Percentiles rank a stretch among this genome's conserved stretches.
These are phyloP conservation scores for Megamerina dolium DNA, from an alignment of 2,888 invertebrate species.

Conservation along the genomic window DNA sequence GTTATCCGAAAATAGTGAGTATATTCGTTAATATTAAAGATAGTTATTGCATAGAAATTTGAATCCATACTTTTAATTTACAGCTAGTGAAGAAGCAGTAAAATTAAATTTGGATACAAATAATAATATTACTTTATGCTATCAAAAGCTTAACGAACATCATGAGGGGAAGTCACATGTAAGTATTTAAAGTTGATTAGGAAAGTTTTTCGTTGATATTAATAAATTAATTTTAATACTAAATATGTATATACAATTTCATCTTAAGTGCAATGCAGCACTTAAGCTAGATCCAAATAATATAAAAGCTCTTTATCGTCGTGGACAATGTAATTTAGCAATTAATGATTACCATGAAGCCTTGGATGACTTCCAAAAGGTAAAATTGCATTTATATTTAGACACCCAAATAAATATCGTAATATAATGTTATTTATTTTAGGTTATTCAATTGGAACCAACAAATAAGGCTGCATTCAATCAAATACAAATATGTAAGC, in stretches of 20 bases:
- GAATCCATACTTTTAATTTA: slow-evolving; percentile 20
- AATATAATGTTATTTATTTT: background rate
- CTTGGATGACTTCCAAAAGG: slow-evolving; percentile 64
- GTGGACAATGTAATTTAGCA: slow-evolving; percentile 73
- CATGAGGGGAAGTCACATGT: slow-evolving; percentile 66
- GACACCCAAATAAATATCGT: background rate
- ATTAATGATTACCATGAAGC: slow-evolving; percentile 75
- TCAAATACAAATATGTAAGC: slow-evolving; percentile 66
- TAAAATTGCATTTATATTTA: background rate
- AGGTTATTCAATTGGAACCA: slow-evolving; percentile 71
- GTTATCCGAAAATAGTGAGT: slow-evolving; percentile 30
- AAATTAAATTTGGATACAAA: slow-evolving; percentile 63
- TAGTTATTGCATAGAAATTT: too few species aligned
- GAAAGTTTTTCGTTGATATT: background rate
- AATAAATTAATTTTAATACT: background rate
- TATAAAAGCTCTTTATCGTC: slow-evolving; percentile 84
- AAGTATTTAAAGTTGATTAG: too few species aligned
- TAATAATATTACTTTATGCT: slow-evolving; percentile 76
- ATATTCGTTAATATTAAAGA: background rate
- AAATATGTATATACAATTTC: background rate
- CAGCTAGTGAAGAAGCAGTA: slow-evolving; percentile 50
- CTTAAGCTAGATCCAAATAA: slow-evolving; percentile 68
- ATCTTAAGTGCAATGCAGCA: slow-evolving; percentile 59
- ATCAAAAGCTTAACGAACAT: slow-evolving; percentile 62
- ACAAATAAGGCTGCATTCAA: slow-evolving; percentile 82